Percentiles rank a stretch among this genome's conserved stretches.
phyloP scores from a whole-genome alignment of 2,113 vertebrate species.

The Tachycineta bicolor region DNA sequence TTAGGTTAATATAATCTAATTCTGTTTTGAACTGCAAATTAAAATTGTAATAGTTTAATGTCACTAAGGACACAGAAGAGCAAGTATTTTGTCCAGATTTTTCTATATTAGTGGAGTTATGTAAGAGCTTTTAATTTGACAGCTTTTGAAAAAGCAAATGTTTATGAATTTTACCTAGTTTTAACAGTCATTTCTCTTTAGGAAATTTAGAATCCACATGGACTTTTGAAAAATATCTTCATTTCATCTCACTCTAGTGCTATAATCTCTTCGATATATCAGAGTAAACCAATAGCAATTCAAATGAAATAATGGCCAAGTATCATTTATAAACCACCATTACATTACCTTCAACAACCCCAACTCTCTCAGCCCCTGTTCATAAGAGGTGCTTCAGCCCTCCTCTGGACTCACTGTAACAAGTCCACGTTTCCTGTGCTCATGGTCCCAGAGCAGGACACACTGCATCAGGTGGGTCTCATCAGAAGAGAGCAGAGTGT shows the following conservation, averaged over 20 bases:
- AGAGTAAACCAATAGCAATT: background rate
- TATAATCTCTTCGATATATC: background rate
- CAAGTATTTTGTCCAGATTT: background rate
- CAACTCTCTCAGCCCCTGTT: fast-evolving
- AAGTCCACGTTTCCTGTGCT: background rate
- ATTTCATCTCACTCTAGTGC: background rate
- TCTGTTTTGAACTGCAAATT: slow-evolving; percentile 7
- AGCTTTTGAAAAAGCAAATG: slow-evolving; percentile 42
- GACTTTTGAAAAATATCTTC: background rate
- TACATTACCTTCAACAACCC: background rate
- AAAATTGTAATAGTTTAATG: slow-evolving; percentile 25
- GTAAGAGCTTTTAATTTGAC: slow-evolving; percentile 53
- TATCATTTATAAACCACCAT: background rate
- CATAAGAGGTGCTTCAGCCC: too few species aligned
- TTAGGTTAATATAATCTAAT: slow-evolving; percentile 36
- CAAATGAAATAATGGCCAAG: background rate
- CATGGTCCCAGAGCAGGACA: background rate
- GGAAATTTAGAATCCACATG: background rate
- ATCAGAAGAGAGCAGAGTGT: background rate
- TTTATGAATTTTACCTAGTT: slow-evolving; percentile 36
- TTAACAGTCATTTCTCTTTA: slow-evolving; percentile 14
- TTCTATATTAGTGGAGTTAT: slow-evolving; percentile 27
- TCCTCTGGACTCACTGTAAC: background rate
- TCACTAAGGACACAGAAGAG: background rate
- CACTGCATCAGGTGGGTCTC: too few species aligned